Percentiles rank a stretch among this genome's conserved stretches.
Evolutionary conservation across 2,888 invertebrate genomes (phyloP).

Genomic region (Cheilosia grossa): DNA sequence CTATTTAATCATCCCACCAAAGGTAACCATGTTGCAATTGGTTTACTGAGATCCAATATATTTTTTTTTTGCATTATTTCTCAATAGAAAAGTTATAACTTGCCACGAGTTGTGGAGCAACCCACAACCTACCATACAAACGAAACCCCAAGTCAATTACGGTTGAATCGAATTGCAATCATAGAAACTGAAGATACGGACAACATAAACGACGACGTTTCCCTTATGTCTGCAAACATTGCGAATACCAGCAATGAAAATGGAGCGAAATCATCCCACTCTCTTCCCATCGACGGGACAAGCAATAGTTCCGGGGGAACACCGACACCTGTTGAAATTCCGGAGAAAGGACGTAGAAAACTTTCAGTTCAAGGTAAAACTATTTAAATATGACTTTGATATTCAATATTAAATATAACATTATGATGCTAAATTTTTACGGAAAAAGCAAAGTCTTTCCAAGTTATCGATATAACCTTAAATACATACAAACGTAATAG

Average conservation of each 20-base stretch:
- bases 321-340: conserved; percentile 78
- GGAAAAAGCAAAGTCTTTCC: too few species aligned
- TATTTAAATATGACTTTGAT: not conserved
- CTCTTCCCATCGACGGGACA: conserved; percentile 78
- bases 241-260: conserved; percentile 48
- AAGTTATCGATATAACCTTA: too few species aligned
- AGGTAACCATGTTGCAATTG: conserved; percentile 84
- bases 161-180: conserved; percentile 45
- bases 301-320: conserved; percentile 78
- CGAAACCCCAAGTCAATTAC: conserved; percentile 16
- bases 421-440: too few species aligned
- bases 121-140: conserved; percentile 56
- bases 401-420: too few species aligned
- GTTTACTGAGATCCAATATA: conserved; percentile 1
- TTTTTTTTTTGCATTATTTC: not conserved
- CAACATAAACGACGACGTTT: not conserved
- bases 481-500: too few species aligned
- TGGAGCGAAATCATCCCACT: conserved; percentile 79
- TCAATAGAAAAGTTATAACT: conserved; percentile 53
- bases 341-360: conserved; percentile 81
- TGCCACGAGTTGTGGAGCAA: conserved; percentile 74
- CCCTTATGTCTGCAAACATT: not conserved
- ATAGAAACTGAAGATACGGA: conserved; percentile 39
- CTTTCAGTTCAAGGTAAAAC: conserved; percentile 82
- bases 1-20: conserved; percentile 92